phyloP scores from a whole-genome alignment of 1,140 invertebrate genomes.

The Cephus cinctus region DNA sequence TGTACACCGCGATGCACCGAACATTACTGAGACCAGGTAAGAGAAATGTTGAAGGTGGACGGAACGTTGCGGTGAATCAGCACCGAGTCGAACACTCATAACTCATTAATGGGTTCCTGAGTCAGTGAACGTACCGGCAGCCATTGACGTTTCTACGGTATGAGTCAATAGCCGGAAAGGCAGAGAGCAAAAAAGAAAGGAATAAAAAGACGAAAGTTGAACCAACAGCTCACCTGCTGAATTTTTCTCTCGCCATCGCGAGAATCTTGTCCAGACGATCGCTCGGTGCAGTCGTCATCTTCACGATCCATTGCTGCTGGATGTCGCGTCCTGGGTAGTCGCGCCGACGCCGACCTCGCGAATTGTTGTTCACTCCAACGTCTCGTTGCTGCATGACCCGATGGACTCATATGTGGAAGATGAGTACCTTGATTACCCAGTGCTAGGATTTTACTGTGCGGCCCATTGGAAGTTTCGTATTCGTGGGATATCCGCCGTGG shows the following conservation, averaged over 20 bases:
- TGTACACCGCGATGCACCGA: too few species aligned
- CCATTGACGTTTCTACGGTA: too few species aligned
- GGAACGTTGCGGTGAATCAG: too few species aligned
- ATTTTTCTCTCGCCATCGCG: constrained; percentile 70
- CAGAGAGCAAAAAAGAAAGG: background rate
- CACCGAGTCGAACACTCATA: too few species aligned
- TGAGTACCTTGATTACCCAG: constrained; percentile 22
- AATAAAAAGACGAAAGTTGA: background rate
- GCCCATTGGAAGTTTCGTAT: constrained; percentile 27
- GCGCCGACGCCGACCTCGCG: constrained; percentile 75
- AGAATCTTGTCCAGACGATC: constrained; percentile 43
- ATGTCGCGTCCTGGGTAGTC: constrained; percentile 64
- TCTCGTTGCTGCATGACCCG: constrained; percentile 30
- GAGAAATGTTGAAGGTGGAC: too few species aligned
- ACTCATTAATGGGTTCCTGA: too few species aligned
- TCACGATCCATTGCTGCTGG: constrained; percentile 40
- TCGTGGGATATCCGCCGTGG: constrained; percentile 35
- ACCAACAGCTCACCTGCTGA: constrained; percentile 47
- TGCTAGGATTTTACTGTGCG: too few species aligned
- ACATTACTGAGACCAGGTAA: too few species aligned
- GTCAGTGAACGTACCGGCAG: too few species aligned
- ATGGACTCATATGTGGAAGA: constrained; percentile 28
- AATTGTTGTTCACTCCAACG: constrained; percentile 58
- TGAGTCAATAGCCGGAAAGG: too few species aligned
- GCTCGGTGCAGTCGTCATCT: constrained; percentile 43